Evolutionary conservation across 1,140 invertebrate genomes (phyloP), one percentile per base, ranked within the genome.

Genomic region (Lutraria rhynchaena): DNA sequence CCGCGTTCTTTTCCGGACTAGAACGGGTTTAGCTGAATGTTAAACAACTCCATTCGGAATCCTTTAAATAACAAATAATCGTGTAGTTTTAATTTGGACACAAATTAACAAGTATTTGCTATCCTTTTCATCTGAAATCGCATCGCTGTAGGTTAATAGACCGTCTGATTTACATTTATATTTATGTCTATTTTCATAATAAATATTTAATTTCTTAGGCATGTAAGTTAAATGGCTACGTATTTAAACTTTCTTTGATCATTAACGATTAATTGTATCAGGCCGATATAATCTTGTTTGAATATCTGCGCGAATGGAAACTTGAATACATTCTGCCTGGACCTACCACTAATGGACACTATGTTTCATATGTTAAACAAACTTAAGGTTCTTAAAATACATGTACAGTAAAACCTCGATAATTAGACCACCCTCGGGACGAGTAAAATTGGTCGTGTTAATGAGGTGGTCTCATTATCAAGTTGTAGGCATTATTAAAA

Each of bases 191-290:
- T 55, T 55, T 74, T 58, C 31, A 58, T 74, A 74, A 74, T 74
- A 74, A 74, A 74, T 74, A 74, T 74, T 37, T 58, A 60, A 74
- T 57, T 74, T 57, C 53, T 73, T 73, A 73, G 51, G 41, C 44
- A 69, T 51, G 27, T 41, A 46, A 35, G 15, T 24, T 35, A 67
- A 67, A 35, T 49, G 27, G 31, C 19, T 67, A 46, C 22, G 27
- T 35, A 67, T 46, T 67, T 27, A 67, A 49, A 22, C 11, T 51
- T 15, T 37, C 65, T 69, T 69, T 69, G 65, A 69, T 69, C 65
- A n/a, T 51, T 41, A 29, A 29, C 1, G 37, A 31, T 49, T 49
- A 49, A 69, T 49, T 69, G 24, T 24, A 27, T 69, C 60, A 37
- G 35, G 29, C n/a, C 19, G 57, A 35, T 19, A 37, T 22, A 22